These are phyloP conservation scores for Chiroxiphia lanceolata DNA, from an alignment of 2,797 vertebrate genomes.

Conservation along the genomic window DNA sequence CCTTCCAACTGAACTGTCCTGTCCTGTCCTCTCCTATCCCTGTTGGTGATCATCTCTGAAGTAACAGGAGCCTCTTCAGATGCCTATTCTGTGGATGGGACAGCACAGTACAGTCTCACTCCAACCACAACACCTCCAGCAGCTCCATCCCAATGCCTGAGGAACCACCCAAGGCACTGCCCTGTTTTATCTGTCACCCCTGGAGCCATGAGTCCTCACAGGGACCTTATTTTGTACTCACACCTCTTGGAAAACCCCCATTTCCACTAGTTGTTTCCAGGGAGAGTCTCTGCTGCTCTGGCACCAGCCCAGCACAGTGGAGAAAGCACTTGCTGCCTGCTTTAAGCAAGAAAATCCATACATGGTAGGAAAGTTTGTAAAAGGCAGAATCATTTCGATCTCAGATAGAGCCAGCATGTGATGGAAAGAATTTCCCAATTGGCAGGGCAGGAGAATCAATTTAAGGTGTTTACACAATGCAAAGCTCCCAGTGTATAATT, in stretches of 20 bases:
- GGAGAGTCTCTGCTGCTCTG: background rate
- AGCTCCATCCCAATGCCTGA: background rate
- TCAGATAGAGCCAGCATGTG: background rate
- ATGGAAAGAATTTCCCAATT: constrained; percentile 37
- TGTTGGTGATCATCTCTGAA: background rate
- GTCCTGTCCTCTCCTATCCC: accelerated
- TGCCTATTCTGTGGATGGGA: background rate
- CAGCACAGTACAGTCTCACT: background rate
- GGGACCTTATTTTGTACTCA: background rate
- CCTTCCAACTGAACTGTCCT: background rate
- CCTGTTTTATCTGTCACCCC: background rate
- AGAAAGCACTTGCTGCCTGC: background rate
- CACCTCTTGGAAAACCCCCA: background rate
- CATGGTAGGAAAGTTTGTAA: constrained; percentile 29
- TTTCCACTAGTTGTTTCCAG: background rate
- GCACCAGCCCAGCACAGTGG: background rate
- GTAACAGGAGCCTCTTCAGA: background rate
- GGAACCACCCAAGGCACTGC: background rate
- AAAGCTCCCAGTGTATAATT: constrained; percentile 51
- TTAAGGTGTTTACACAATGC: constrained; percentile 51
- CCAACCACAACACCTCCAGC: background rate
- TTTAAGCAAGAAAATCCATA: constrained; percentile 23
- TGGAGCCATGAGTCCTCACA: background rate
- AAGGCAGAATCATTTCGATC: background rate
- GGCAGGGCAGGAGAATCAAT: constrained; percentile 54